phyloP scores from a whole-genome alignment of 2,888 invertebrate genomes.

The Limenitis camilla region DNA sequence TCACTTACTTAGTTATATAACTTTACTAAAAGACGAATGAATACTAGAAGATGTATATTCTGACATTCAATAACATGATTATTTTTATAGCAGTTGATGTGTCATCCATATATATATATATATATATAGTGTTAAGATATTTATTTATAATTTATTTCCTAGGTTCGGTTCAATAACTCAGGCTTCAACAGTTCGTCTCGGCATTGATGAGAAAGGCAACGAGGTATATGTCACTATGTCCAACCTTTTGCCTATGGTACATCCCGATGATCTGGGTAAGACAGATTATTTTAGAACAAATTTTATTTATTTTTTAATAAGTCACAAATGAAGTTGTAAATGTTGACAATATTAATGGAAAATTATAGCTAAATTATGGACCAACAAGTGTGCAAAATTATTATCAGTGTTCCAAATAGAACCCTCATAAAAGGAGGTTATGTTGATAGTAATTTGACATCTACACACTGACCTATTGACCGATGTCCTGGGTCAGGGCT shows the following conservation, averaged over 20 bases:
- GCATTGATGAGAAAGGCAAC: conserved; percentile 78
- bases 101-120: too few relatives aligned
- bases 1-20: too few relatives aligned
- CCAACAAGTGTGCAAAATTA: too few relatives aligned
- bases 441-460: not conserved
- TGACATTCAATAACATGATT: too few relatives aligned
- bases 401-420: too few relatives aligned
- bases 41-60: too few relatives aligned
- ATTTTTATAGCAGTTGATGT: too few relatives aligned
- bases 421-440: too few relatives aligned
- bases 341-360: too few relatives aligned
- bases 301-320: not conserved
- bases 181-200: conserved; percentile 89
- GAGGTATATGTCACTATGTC: conserved; percentile 74
- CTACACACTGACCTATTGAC: conserved; percentile 4
- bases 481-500: conserved; percentile 5
- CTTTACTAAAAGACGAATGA: too few relatives aligned
- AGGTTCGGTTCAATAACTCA: conserved; percentile 94
- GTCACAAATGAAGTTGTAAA: too few relatives aligned
- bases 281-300: conserved; percentile 1
- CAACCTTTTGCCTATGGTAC: conserved; percentile 88
- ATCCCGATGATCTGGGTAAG: conserved; percentile 86
- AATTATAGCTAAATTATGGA: too few relatives aligned
- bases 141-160: not conserved
- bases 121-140: not conserved